A percentile compares a stretch with the other conserved stretches of the same genome.
These are phyloP conservation scores for Lacerta agilis DNA, from an alignment of 2,797 vertebrate genomes.

Conservation along the genomic window DNA sequence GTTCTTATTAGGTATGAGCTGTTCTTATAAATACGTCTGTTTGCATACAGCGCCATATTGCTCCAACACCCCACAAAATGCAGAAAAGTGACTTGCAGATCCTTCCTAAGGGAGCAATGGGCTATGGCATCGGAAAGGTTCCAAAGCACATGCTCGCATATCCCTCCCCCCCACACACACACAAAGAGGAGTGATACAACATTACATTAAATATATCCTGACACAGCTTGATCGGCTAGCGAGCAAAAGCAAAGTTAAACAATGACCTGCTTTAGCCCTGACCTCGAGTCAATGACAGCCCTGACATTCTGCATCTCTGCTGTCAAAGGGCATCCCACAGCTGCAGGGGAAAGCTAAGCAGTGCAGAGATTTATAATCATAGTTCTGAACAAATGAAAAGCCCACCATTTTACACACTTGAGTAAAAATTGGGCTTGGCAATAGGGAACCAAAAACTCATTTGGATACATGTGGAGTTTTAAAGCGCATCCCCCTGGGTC, in stretches of 20 bases:
- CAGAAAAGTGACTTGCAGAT: slow-evolving; percentile 28
- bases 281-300: slow-evolving; percentile 69
- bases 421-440: slow-evolving; percentile 71
- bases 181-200: slow-evolving; percentile 32
- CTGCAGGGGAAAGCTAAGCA: slow-evolving; percentile 58
- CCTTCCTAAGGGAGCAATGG: slow-evolving; percentile 28
- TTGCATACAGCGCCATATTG: not conserved
- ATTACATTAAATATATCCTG: slow-evolving; percentile 48
- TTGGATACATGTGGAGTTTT: slow-evolving; percentile 77
- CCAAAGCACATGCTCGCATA: not conserved
- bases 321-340: slow-evolving; percentile 65
- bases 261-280: slow-evolving; percentile 58
- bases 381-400: slow-evolving; percentile 70
- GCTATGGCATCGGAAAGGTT: slow-evolving; percentile 36
- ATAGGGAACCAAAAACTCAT: slow-evolving; percentile 78
- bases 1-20: not conserved
- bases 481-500: slow-evolving; percentile 70
- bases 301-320: slow-evolving; percentile 66
- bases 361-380: slow-evolving; percentile 68
- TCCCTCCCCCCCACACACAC: not conserved
- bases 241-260: slow-evolving; percentile 70
- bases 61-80: not conserved
- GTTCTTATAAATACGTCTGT: slow-evolving; percentile 2
- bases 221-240: slow-evolving; percentile 26
- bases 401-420: slow-evolving; percentile 69